Conservation (phyloP, 2,113 vertebrate species). For the Neotoma lepida region DNA sequence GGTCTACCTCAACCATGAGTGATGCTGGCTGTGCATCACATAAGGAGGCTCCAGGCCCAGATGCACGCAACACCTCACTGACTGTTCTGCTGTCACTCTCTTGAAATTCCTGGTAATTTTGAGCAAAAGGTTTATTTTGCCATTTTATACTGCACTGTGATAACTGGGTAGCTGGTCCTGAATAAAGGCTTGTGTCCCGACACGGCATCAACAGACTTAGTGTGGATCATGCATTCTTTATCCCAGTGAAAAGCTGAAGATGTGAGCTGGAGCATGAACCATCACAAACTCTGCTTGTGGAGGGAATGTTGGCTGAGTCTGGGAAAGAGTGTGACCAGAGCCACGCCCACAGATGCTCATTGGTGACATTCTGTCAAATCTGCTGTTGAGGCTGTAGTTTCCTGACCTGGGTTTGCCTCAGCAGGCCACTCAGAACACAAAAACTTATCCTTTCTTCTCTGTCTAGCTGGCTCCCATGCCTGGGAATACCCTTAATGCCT, state of each 20-base stretch:
- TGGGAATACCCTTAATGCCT: not conserved
- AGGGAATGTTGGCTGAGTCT: not conserved
- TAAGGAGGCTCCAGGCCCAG: not conserved
- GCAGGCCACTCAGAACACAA: not conserved
- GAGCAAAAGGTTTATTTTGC: not conserved
- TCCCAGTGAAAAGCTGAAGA: not conserved
- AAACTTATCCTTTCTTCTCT: not conserved
- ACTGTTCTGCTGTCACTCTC: not conserved
- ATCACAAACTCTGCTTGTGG: not conserved
- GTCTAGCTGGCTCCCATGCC: not conserved
- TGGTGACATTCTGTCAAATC: not conserved
- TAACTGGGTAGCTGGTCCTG: not conserved
- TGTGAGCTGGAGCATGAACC: not conserved
- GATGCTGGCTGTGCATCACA: not conserved
- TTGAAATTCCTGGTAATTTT: conserved; percentile 2
- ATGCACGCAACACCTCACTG: not conserved
- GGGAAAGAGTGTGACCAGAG: not conserved
- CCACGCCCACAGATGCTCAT: not conserved
- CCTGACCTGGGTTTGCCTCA: not conserved
- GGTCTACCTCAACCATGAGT: not conserved
- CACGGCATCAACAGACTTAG: not conserved
- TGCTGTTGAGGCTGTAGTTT: too few species aligned
- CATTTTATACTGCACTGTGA: not conserved
- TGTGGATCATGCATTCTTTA: not conserved
- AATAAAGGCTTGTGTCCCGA: not conserved